Base-by-base conservation (phyloP, 2,888 invertebrate species). In the Syrphus vitripennis region DNA sequence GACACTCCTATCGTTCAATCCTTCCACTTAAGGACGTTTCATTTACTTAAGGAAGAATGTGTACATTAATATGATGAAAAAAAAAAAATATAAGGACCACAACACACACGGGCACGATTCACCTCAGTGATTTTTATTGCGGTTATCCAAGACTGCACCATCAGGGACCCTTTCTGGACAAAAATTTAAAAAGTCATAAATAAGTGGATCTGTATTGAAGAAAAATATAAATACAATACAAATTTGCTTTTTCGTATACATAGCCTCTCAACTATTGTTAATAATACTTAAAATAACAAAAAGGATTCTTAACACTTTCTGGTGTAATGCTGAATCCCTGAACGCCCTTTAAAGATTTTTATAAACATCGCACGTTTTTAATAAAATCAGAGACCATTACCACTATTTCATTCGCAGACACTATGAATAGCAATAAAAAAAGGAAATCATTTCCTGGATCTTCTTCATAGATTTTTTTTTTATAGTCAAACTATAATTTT, bases 351-450 rank as follows among this genome's bases (percentile, higher is more conserved):
- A 19, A n/a, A 10, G 29, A 57, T 5, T 40, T 16, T 19, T 10
- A 16, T n/a, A 63, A 42, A 63, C 10, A 40, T 40, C 40, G 6
- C 40, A 26, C 40, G 24, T 45, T 45, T n/a, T 45, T 19, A 14
- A 14, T 37, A 14, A 45, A 31, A 31, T 48, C 45, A 34, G 59
- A 65, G 55, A 50, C 55, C 31, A 57, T n/a, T n/a, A n/a, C n/a
- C 71, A 34, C 50, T 24, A 65, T 50, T 70, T 74, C n/a, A 79
- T 79, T 79, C 61, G 40, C 48, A 79, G 83, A 16, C 80, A 80
- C 55, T 65, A 40, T 34, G 14, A 70, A 79, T 48, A 65, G 83
- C 57, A 69, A 75, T 83, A 83, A 83, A 83, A 78, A 77, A 7
- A 26, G 26, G 7, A n/a, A 16, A 61, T 53, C 14, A 77, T 57